Base-by-base conservation (phyloP, 2,113 vertebrate species). In the Corythaixoides concolor region DNA sequence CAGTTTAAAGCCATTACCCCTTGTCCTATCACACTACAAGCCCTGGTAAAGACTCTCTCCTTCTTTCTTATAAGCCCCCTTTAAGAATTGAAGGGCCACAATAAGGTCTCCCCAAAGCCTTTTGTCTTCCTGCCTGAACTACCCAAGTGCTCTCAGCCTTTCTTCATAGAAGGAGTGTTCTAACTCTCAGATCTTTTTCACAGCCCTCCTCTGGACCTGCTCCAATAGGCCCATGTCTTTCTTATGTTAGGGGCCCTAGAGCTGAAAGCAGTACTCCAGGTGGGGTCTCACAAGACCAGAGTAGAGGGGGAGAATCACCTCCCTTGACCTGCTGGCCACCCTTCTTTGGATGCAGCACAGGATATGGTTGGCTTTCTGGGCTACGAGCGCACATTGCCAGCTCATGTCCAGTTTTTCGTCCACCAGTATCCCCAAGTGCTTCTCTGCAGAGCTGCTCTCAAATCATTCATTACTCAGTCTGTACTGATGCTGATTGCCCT, bases 311-410 rank as follows among this genome's bases (percentile, higher is more conserved):
- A 70, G 13, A 82, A 49, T n/a, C 47, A 37, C 16, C 45, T 62
- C n/a, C 27, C n/a, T 67, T 1, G 0, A 55, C 20, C 47, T 62
- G 35, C 32, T 56, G 28, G 23, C 15, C 30, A 49, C 2, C 0
- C 14, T 68, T 52, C 41, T n/a, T 76, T 50, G 32, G 6, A 59
- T 5, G 14, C 3, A 30, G 9, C 41, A 21, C 43, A 64, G 43
- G 10, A 47, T 10, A 64, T 0, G 1, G 4, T 0, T 21, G 26
- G 15, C 24, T 35, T 62, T 79, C 52, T 63, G n/a, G 30, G 47
- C 35, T 86, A 22, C 15, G 7, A n/a, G 18, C 2, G 1, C 23
- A 76, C 10, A 24, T 20, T n/a, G 28, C 24, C 7, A 2, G 55
- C 19, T 69, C 33, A 13, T 3, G 4, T 49, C 39, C 9, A 14